phyloP scores from a whole-genome alignment of 2,113 vertebrate species.

The Callithrix jacchus region DNA sequence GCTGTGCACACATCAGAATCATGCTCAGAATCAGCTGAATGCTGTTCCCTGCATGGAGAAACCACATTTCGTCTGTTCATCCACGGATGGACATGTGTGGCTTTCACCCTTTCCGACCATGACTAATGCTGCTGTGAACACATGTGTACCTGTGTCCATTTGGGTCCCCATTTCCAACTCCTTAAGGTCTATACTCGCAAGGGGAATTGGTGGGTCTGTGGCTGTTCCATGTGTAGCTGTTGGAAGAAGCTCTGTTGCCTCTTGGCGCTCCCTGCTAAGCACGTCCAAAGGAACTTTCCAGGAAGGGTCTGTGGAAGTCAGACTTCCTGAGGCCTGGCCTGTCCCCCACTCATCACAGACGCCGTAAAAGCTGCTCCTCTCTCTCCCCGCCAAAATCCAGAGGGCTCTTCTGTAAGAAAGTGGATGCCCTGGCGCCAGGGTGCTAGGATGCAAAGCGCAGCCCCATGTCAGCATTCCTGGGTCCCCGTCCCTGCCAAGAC shows the following conservation, averaged over 20 bases:
- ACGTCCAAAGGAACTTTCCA: not conserved
- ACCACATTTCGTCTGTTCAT: not conserved
- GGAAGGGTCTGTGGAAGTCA: not conserved
- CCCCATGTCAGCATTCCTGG: not conserved
- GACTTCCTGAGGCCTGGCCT: not conserved
- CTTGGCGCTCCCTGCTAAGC: not conserved
- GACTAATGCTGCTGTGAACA: not conserved
- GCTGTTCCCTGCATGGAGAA: not conserved
- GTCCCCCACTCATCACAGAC: not conserved
- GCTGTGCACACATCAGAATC: not conserved
- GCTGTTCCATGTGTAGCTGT: not conserved
- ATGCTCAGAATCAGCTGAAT: no score
- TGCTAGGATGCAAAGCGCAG: not conserved
- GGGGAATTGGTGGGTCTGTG: not conserved
- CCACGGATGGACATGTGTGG: not conserved
- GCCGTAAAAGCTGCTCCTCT: not conserved
- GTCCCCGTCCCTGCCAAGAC: not conserved
- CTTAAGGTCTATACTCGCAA: not conserved
- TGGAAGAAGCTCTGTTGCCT: not conserved
- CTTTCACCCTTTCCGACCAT: no score
- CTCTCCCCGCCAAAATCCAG: not conserved
- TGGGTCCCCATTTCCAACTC: not conserved
- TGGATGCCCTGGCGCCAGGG: not conserved
- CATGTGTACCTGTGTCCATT: accelerated
- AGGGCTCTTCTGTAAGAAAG: not conserved